Evolutionary conservation across 2,888 invertebrate genomes (phyloP).

Genomic region (Meghimatium bilineatum): DNA sequence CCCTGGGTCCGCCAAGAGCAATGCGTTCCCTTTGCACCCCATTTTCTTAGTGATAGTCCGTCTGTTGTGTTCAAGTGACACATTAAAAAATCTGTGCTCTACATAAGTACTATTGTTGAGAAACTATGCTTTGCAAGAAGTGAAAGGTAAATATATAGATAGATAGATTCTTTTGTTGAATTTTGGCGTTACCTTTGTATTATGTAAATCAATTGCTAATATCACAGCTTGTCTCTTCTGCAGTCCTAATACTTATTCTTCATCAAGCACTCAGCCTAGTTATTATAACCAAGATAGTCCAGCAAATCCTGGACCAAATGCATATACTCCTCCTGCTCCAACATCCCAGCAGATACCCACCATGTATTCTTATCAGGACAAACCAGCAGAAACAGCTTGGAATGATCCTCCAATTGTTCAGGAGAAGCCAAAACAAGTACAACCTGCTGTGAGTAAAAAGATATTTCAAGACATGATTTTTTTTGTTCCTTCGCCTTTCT

Average conservation of each 20-base stretch:
- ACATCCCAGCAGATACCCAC: conserved; percentile 24
- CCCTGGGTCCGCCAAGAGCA: too few relatives aligned
- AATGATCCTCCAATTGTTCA: conserved; percentile 76
- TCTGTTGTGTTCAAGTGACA: too few relatives aligned
- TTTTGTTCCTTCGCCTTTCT: too few relatives aligned
- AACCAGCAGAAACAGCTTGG: conserved; percentile 71
- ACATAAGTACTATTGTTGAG: too few relatives aligned
- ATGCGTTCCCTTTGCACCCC: too few relatives aligned
- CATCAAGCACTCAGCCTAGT: conserved; percentile 39
- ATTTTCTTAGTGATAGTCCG: too few relatives aligned
- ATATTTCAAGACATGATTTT: too few relatives aligned
- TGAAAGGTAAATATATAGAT: too few relatives aligned
- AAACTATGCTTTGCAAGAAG: too few relatives aligned
- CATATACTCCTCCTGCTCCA: conserved; percentile 14
- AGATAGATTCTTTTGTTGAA: too few relatives aligned
- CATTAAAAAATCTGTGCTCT: too few relatives aligned
- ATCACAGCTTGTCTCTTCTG: not conserved
- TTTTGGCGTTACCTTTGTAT: too few relatives aligned
- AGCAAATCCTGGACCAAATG: conserved; percentile 16
- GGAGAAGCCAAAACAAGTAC: conserved; percentile 48
- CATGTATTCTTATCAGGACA: conserved; percentile 67
- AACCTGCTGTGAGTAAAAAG: conserved; percentile 17
- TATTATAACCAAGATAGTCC: conserved; percentile 52
- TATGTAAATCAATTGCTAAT: not conserved
- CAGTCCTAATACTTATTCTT: conserved; percentile 24